These are phyloP conservation scores for Andrena marginata DNA, from an alignment of 2,888 invertebrate species.

Conservation along the genomic window DNA sequence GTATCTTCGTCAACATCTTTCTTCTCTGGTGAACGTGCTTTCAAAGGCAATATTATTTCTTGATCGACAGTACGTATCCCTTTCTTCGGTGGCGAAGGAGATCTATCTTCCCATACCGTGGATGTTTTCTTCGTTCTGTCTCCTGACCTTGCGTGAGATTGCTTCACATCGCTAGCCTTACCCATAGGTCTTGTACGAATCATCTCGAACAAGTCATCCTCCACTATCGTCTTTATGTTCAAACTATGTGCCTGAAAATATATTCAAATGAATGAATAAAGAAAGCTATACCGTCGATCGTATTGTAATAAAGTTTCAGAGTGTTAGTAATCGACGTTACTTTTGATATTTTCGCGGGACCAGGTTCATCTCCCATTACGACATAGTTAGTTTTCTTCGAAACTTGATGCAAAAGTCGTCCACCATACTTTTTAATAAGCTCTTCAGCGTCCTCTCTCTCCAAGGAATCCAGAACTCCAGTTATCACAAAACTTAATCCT, in stretches of 20 bases:
- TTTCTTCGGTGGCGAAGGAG: conserved; percentile 32
- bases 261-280: conserved; percentile 5
- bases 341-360: conserved; percentile 93
- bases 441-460: conserved; percentile 92
- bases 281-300: neutral
- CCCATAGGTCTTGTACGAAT: conserved; percentile 88
- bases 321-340: conserved; percentile 56
- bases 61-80: conserved; percentile 13
- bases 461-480: conserved; percentile 95
- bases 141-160: conserved; percentile 53
- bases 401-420: conserved; percentile 90
- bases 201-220: conserved; percentile 93
- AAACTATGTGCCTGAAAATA: conserved; percentile 87
- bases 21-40: conserved; percentile 1
- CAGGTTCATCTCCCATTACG: conserved; percentile 94
- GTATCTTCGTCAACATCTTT: neutral
- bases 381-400: conserved; percentile 94
- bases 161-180: conserved; percentile 67
- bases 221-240: conserved; percentile 90
- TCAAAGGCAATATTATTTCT: neutral
- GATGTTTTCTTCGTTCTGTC: conserved; percentile 44
- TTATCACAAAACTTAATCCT: conserved; percentile 91
- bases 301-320: neutral
- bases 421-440: conserved; percentile 92
- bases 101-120: conserved; percentile 28